Base-by-base conservation (phyloP, 2,888 invertebrate species). In the Ophion obscuratus region DNA sequence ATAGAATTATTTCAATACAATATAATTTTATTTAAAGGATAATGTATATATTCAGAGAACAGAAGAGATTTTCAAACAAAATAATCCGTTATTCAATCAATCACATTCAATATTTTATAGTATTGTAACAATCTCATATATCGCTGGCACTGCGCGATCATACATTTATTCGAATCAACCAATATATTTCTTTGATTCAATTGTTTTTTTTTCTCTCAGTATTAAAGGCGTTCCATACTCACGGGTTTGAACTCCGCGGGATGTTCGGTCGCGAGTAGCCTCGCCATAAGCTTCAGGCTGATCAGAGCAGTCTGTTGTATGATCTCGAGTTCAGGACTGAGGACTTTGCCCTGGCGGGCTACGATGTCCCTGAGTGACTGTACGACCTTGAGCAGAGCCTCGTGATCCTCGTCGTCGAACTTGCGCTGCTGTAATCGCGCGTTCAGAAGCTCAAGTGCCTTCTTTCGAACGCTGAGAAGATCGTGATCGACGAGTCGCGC, bases 361-460 rank as follows among this genome's bases (percentile, higher is more conserved):
- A 97, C 95, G 20, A 97, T 95, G 59, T 95, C 94, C 14, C 96
- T 91, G 17, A 98, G 93, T 0, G 96, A 95, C 0, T 96, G 95
- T 0, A 97, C 94, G 61, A 97, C 91, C 0, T 95, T 94, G 36
- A 95, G 95, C 11, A 97, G 92, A 71, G 95, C 91, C 0, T 94
- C 92, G 14, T 94, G 94, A 76, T 95, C 94, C 0, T 94, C 93
- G 1, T 92, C 90, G 74, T 96, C 96, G 89, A 96, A 96, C 86
- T 95, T 95, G 4, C 95, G 95, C 85, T 96, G 96, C 88, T 97
- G 96, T 9, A 99, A 95, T 94, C 98, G 97, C 10, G 96, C 95
- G 90, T 97, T 98, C 0, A 99, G 94, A 61, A 99, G 94, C 91
- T 99, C 99, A 94, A 99, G 95, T 0, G 98, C 96, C 92, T 98